Conservation (phyloP, 2,113 vertebrate species). For the Piprites chloris region DNA sequence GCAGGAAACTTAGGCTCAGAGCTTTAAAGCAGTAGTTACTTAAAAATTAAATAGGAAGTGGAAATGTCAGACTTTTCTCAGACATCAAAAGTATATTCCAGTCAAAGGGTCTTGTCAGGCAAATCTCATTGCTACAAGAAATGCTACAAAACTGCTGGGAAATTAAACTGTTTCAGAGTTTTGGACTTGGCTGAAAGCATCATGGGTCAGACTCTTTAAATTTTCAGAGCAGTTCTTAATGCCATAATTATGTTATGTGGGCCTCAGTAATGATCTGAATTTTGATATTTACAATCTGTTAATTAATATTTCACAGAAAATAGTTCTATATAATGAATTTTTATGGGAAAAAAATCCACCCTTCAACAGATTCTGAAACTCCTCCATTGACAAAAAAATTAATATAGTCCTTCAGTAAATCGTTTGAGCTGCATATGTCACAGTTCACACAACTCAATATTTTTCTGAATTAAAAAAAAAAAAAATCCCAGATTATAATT, state of each 20-base stretch:
- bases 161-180: background rate
- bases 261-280: background rate
- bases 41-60: constrained; percentile 23
- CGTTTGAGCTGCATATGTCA: background rate
- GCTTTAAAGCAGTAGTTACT: constrained; percentile 7
- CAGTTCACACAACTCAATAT: background rate
- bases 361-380: background rate
- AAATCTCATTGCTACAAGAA: background rate
- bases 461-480: background rate
- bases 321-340: background rate
- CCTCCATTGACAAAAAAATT: background rate
- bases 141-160: background rate
- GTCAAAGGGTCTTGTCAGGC: background rate
- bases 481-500: background rate
- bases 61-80: background rate
- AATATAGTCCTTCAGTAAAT: background rate
- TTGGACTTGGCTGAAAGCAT: background rate
- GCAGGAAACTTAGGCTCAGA: background rate
- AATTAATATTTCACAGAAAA: background rate
- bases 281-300: background rate
- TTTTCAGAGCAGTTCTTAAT: background rate
- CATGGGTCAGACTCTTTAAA: background rate
- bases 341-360: background rate
- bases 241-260: background rate
- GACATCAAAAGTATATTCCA: background rate